A percentile compares a stretch with the other conserved stretches of the same genome.
phyloP scores from a whole-genome alignment of 2,113 vertebrate species.

The Salvelinus fontinalis region DNA sequence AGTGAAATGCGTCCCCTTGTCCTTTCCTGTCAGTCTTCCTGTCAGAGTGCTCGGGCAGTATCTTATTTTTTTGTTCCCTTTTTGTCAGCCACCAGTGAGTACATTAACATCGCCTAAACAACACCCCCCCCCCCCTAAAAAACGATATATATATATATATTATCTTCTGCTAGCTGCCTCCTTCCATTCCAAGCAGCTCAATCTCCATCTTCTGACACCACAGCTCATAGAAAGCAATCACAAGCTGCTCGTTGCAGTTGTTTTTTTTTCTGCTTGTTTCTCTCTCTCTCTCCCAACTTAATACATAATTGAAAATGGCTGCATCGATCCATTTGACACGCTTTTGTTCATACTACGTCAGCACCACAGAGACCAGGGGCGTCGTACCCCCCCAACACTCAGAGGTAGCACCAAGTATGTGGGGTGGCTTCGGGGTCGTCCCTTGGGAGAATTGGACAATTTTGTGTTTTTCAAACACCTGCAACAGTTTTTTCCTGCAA shows the following conservation, averaged over 20 bases:
- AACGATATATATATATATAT: background rate
- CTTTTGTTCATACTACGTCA: constrained; percentile 66
- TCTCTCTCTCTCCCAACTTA: constrained; percentile 29
- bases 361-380: constrained; percentile 29
- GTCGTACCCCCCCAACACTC: too few relatives aligned
- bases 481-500: too few relatives aligned
- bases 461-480: too few relatives aligned
- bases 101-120: constrained; percentile 55
- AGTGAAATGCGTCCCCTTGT: background rate
- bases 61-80: background rate
- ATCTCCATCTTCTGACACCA: constrained; percentile 30
- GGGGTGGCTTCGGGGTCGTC: too few relatives aligned
- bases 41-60: constrained; percentile 20
- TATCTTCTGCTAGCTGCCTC: constrained; percentile 15
- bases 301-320: constrained; percentile 70
- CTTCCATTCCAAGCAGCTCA: constrained; percentile 29
- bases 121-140: background rate
- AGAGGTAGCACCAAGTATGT: too few relatives aligned
- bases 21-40: constrained; percentile 22
- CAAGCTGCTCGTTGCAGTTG: constrained; percentile 60
- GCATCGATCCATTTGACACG: constrained; percentile 65
- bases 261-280: background rate
- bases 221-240: constrained; percentile 48
- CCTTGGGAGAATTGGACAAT: too few relatives aligned
- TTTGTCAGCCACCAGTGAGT: constrained; percentile 43